Percentiles rank a stretch among this genome's conserved stretches.
Conservation (phyloP, 2,113 vertebrate genomes). For the Misgurnus anguillicaudatus region DNA sequence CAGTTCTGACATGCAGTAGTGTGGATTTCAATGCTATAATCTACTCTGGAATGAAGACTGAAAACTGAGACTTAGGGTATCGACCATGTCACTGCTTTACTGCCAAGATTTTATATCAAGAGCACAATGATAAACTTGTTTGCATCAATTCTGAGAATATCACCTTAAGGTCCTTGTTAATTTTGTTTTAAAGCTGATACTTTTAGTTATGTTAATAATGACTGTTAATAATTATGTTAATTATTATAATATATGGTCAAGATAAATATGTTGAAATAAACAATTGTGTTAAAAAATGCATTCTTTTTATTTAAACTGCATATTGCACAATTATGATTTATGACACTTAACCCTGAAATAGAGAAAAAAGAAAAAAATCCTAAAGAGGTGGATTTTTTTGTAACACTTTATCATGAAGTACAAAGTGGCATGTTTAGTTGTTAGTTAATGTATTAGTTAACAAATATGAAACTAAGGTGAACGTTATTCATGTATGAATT, state of each 20-base stretch:
- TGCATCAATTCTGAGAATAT: not conserved
- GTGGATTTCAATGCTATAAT: not conserved
- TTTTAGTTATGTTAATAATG: not conserved
- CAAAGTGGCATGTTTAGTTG: too few relatives aligned
- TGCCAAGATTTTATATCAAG: too few relatives aligned
- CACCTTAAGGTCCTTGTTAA: not conserved
- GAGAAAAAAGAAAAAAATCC: too few relatives aligned
- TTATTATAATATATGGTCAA: not conserved
- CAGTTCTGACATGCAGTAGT: slow-evolving; percentile 5
- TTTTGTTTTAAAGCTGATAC: not conserved
- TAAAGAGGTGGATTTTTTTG: too few relatives aligned
- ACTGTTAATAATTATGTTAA: not conserved
- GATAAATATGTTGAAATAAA: not conserved
- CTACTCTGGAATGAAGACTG: not conserved
- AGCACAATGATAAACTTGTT: not conserved
- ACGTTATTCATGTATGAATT: too few relatives aligned
- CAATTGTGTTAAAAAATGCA: not conserved
- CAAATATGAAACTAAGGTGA: too few relatives aligned
- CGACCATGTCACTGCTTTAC: not conserved
- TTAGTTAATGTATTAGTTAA: too few relatives aligned
- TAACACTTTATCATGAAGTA: too few relatives aligned
- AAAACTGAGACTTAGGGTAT: not conserved
- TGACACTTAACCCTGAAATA: too few relatives aligned
- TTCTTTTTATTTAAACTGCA: too few relatives aligned
- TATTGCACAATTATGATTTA: too few relatives aligned